These are phyloP conservation scores for Crepidodera aurea DNA, from an alignment of 2,888 invertebrate species.

Conservation along the genomic window DNA sequence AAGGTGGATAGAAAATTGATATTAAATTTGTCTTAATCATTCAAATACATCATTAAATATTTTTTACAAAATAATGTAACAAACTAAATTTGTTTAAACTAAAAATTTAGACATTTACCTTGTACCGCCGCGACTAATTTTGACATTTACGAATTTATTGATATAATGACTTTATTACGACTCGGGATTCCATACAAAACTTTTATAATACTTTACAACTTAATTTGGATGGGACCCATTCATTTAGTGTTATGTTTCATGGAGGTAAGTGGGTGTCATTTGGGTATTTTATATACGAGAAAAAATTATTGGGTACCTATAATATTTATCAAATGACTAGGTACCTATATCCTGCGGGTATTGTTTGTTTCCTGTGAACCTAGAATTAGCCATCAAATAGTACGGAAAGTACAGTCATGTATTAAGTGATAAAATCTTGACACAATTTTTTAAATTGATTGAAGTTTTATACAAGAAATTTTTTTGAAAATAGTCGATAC, in stretches of 20 bases:
- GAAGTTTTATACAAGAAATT: no score
- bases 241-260: conserved; percentile 14
- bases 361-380: neutral
- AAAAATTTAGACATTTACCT: neutral
- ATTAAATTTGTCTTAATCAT: no score
- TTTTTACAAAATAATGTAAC: no score
- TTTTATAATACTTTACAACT: conserved; percentile 24
- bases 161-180: conserved; percentile 26
- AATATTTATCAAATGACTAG: neutral
- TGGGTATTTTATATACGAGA: conserved; percentile 5
- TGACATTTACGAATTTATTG: conserved; percentile 21
- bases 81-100: no score
- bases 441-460: no score
- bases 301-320: conserved; percentile 2
- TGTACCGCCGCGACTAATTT: neutral
- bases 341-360: neutral
- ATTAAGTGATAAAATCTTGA: no score
- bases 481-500: no score
- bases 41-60: no score
- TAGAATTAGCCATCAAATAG: no score
- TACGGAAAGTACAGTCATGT: no score
- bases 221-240: conserved; percentile 21
- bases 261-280: conserved; percentile 23
- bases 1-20: no score
- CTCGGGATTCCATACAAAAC: neutral